phyloP scores from a whole-genome alignment of 1,140 invertebrate genomes.

The Nixonia krombeini region DNA sequence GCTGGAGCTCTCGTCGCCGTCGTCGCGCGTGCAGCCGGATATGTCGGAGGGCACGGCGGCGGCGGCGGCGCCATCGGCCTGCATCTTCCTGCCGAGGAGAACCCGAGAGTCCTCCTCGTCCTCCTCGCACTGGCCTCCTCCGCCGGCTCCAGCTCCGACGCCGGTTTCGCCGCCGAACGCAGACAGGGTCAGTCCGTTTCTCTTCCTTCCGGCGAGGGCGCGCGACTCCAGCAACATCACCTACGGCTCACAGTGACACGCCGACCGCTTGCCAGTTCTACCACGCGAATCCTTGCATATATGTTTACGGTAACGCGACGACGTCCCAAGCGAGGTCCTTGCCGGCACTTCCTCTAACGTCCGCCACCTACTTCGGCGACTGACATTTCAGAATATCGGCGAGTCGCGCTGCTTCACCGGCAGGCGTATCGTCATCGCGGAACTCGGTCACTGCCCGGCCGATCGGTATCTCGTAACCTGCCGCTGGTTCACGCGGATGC shows the following conservation, averaged over 20 bases:
- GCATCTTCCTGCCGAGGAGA: constrained; percentile 73
- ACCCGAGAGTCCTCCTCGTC: constrained; percentile 71
- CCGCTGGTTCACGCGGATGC: too few relatives aligned
- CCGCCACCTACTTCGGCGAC: too few relatives aligned
- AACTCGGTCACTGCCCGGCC: too few relatives aligned
- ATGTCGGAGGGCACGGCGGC: constrained; percentile 54
- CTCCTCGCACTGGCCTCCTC: constrained; percentile 67
- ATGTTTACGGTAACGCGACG: too few relatives aligned
- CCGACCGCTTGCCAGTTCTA: constrained; percentile 35
- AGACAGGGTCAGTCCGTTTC: constrained; percentile 71
- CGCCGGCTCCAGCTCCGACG: constrained; percentile 61
- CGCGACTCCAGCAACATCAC: constrained; percentile 73
- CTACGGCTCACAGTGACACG: too few relatives aligned
- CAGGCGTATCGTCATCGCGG: too few relatives aligned
- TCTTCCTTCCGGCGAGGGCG: constrained; percentile 69
- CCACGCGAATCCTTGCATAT: too few relatives aligned
- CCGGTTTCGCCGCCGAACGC: constrained; percentile 64
- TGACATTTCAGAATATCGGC: too few relatives aligned
- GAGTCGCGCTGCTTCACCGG: too few relatives aligned
- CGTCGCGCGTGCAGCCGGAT: constrained; percentile 56
- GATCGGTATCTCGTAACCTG: too few relatives aligned
- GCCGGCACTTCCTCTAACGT: too few relatives aligned
- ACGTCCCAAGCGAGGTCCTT: too few relatives aligned
- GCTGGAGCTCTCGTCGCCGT: constrained; percentile 62
- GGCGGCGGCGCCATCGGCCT: constrained; percentile 66